phyloP scores from a whole-genome alignment of 2,113 vertebrate species.

The Xiphophorus hellerii region DNA sequence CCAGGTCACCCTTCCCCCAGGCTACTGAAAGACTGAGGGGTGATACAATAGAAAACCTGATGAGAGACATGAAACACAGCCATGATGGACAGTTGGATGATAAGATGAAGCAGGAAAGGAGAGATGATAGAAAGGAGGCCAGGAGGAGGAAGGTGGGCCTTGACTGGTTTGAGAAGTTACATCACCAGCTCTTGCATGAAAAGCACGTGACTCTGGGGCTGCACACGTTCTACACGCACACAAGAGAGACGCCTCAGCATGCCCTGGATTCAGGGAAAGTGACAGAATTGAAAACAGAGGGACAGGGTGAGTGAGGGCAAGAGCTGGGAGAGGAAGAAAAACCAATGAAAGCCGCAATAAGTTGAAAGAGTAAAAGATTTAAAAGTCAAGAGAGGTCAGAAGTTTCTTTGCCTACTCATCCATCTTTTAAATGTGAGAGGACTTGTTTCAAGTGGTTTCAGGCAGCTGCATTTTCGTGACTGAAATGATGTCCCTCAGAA shows the following conservation, averaged over 20 bases:
- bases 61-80: not conserved
- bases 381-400: slow-evolving; percentile 71
- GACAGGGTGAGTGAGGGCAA: slow-evolving; percentile 25
- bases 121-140: not conserved
- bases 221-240: slow-evolving; percentile 34
- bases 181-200: slow-evolving; percentile 64
- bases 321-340: not conserved
- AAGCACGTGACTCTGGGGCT: slow-evolving; percentile 52
- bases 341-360: slow-evolving; percentile 44
- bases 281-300: slow-evolving; percentile 53
- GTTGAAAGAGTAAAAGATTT: slow-evolving; percentile 63
- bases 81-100: slow-evolving; percentile 6
- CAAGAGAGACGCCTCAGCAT: slow-evolving; percentile 30
- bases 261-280: slow-evolving; percentile 39
- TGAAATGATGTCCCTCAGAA: slow-evolving; percentile 58
- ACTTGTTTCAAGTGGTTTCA: slow-evolving; percentile 67
- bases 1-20: slow-evolving; percentile 16
- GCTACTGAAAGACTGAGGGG: slow-evolving; percentile 2
- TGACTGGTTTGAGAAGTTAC: slow-evolving; percentile 64
- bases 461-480: slow-evolving; percentile 56
- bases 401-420: slow-evolving; percentile 57
- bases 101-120: not conserved
- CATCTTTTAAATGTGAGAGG: slow-evolving; percentile 62
- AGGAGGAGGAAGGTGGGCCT: slow-evolving; percentile 30
- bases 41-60: slow-evolving; percentile 11